phyloP scores from a whole-genome alignment of 2,888 invertebrate species.

The Glyphotaelius pellucidus region DNA sequence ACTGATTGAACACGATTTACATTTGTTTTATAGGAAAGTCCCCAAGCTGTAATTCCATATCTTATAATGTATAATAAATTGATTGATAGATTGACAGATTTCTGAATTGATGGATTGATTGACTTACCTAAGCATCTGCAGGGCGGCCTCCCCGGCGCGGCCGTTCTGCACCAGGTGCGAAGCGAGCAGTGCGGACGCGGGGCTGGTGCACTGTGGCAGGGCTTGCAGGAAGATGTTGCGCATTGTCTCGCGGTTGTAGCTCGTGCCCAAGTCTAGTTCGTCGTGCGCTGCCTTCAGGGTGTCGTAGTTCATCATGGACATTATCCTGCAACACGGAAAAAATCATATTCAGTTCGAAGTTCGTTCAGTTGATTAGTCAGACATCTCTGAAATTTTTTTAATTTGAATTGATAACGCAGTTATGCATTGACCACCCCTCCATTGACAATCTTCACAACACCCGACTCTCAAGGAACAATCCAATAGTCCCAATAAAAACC shows the following conservation, averaged over 20 bases:
- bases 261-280: conserved; percentile 82
- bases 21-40: no score
- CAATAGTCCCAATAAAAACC: no score
- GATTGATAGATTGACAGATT: not conserved
- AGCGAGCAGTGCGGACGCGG: conserved; percentile 81
- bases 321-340: conserved; percentile 70
- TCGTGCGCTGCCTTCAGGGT: conserved; percentile 75
- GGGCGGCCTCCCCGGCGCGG: conserved; percentile 68
- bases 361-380: no score
- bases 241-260: conserved; percentile 85
- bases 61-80: no score
- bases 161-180: conserved; percentile 79
- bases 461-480: no score
- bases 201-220: conserved; percentile 83
- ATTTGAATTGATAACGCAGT: no score
- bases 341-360: no score
- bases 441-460: no score
- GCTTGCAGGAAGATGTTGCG: conserved; percentile 85
- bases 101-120: not conserved
- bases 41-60: no score
- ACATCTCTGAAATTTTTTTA: no score
- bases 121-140: conserved; percentile 52
- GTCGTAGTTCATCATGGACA: conserved; percentile 72
- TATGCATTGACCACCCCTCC: no score
- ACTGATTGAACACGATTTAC: no score